phyloP scores from a whole-genome alignment of 2,888 invertebrate genomes.

The Keiferia lycopersicella region DNA sequence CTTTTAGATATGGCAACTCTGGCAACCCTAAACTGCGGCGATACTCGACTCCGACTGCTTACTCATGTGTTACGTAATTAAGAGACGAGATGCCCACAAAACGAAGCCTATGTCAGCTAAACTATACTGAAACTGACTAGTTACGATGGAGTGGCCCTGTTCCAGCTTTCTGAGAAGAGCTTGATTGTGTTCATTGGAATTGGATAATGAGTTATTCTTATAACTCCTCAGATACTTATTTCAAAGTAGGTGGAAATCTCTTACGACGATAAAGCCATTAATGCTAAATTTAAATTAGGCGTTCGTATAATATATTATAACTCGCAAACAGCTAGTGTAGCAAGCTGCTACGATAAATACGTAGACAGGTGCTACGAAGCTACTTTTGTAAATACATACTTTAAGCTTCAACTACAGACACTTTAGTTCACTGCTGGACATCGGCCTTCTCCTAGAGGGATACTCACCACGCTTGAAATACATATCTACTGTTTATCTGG shows the following conservation, averaged over 20 bases:
- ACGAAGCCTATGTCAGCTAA: slow-evolving; percentile 5
- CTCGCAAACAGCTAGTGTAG: neutral
- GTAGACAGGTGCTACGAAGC: neutral
- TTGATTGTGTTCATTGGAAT: neutral
- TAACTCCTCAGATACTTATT: neutral
- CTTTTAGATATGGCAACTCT: too few relatives aligned
- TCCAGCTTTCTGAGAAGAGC: neutral
- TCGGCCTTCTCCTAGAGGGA: too few relatives aligned
- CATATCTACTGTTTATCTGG: too few relatives aligned
- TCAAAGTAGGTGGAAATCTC: too few relatives aligned
- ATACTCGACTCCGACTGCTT: slow-evolving; percentile 34
- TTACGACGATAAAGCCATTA: too few relatives aligned
- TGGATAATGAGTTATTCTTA: neutral
- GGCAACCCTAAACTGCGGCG: too few relatives aligned
- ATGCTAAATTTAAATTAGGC: too few relatives aligned
- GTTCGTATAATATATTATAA: too few relatives aligned
- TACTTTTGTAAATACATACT: too few relatives aligned
- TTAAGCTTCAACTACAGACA: too few relatives aligned
- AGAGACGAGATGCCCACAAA: slow-evolving; percentile 28
- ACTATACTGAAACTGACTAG: neutral
- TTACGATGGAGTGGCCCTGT: neutral
- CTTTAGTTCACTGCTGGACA: too few relatives aligned
- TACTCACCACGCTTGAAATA: too few relatives aligned
- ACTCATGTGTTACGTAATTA: slow-evolving; percentile 37
- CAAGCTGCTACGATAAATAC: neutral